A percentile compares a stretch with the other conserved stretches of the same genome.
Evolutionary conservation across 1,140 invertebrate species (phyloP).

Genomic region (Drusus annulatus): DNA sequence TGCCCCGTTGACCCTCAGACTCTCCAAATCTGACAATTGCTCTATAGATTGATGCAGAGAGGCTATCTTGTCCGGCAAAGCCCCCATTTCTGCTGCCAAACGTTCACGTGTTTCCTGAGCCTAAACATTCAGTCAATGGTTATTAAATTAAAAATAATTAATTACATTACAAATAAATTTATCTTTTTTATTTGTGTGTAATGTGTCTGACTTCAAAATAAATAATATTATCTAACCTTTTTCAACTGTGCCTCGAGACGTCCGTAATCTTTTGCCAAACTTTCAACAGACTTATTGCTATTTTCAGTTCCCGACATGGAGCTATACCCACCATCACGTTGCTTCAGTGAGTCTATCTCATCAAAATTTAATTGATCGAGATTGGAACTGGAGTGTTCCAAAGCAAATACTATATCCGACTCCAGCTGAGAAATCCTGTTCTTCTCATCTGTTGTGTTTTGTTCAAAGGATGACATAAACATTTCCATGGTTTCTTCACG

Average conservation of each 20-base stretch:
- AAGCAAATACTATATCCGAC: slow-evolving; percentile 69
- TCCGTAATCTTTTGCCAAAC: slow-evolving; percentile 68
- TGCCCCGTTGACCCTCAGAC: slow-evolving; percentile 66
- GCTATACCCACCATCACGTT: slow-evolving; percentile 64
- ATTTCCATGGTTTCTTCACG: slow-evolving; percentile 87
- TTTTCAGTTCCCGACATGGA: slow-evolving; percentile 61
- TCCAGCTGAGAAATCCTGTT: slow-evolving; percentile 67
- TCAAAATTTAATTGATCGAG: slow-evolving; percentile 68
- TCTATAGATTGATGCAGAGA: slow-evolving; percentile 69
- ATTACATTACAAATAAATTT: too few species aligned
- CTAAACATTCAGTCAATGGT: slow-evolving; percentile 52
- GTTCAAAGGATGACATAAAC: slow-evolving; percentile 82
- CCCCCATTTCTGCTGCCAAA: slow-evolving; percentile 66
- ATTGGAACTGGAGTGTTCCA: slow-evolving; percentile 70
- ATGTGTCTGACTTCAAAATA: too few species aligned
- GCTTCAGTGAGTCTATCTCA: slow-evolving; percentile 69
- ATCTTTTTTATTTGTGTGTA: too few species aligned
- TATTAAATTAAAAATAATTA: too few species aligned
- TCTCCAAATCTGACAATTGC: slow-evolving; percentile 68
- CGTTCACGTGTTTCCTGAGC: slow-evolving; percentile 67
- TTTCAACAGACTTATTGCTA: slow-evolving; percentile 64
- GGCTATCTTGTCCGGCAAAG: slow-evolving; percentile 67
- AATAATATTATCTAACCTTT: slow-evolving; percentile 61
- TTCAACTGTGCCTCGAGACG: slow-evolving; percentile 68
- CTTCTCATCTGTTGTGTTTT: slow-evolving; percentile 77